phyloP scores from a whole-genome alignment of 2,888 invertebrate genomes.

The Ennomos erosarius region DNA sequence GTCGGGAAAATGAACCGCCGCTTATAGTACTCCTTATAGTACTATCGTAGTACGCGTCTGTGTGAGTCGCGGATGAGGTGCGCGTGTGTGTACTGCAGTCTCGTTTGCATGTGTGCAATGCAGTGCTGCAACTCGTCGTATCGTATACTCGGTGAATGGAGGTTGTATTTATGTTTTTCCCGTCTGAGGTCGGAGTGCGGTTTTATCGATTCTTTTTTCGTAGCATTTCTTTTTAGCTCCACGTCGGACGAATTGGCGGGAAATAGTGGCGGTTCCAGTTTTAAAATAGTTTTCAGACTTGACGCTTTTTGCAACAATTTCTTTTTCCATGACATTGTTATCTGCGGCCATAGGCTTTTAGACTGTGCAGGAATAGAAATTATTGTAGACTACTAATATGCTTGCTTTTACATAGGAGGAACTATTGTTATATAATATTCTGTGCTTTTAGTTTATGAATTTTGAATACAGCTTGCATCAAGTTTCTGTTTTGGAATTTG shows the following conservation, averaged over 20 bases:
- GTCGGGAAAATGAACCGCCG: constrained; percentile 76
- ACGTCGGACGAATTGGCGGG: constrained; percentile 51
- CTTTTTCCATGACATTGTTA: background rate
- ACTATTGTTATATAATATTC: no score
- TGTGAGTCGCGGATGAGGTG: constrained; percentile 52
- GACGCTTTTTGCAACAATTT: constrained; percentile 16
- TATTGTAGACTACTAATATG: no score
- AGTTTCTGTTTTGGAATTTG: no score
- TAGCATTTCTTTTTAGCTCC: constrained; percentile 45
- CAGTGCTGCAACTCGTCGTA: constrained; percentile 32
- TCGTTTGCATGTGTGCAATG: constrained; percentile 54
- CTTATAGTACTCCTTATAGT: constrained; percentile 79
- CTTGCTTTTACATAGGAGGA: no score
- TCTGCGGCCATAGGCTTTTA: background rate
- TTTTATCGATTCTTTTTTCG: constrained; percentile 68
- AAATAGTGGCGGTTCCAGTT: constrained; percentile 43
- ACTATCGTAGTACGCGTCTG: constrained; percentile 71
- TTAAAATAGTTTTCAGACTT: constrained; percentile 39
- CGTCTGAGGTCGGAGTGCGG: constrained; percentile 59
- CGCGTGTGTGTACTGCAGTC: constrained; percentile 53
- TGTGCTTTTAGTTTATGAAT: no score
- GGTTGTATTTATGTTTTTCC: constrained; percentile 56
- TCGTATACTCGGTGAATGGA: constrained; percentile 71
- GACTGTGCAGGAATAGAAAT: background rate
- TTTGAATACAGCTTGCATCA: no score